Conservation (phyloP, 92 coral and sea anemone genomes). For the Zoanthus sociatus region DNA sequence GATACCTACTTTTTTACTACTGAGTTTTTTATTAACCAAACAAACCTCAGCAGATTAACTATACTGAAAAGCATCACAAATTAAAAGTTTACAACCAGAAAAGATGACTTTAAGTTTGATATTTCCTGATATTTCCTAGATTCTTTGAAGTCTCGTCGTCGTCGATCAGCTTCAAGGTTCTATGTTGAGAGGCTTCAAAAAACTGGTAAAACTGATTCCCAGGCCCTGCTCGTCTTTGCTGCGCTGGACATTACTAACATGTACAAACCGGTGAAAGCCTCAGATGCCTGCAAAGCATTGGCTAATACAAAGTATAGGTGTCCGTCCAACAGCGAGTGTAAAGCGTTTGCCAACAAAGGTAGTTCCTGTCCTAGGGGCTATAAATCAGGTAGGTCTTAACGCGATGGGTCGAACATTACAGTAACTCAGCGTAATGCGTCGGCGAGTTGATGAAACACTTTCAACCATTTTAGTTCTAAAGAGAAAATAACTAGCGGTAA, state of each 20-base stretch:
- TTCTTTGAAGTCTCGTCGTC: conserved; percentile 49
- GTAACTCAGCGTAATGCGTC: too few relatives aligned
- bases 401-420: too few relatives aligned
- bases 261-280: conserved; percentile 64
- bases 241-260: conserved; percentile 61
- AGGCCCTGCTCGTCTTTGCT: conserved; percentile 63
- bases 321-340: conserved; percentile 66
- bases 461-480: too few relatives aligned
- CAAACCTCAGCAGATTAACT: too few relatives aligned
- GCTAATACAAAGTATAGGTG: conserved; percentile 62
- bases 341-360: conserved; percentile 34
- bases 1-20: neutral
- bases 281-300: conserved; percentile 69
- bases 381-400: conserved; percentile 14
- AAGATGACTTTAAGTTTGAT: too few relatives aligned
- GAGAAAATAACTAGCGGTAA: too few relatives aligned
- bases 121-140: neutral
- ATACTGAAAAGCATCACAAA: neutral
- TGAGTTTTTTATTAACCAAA: neutral
- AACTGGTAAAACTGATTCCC: neutral
- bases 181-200: conserved; percentile 70
- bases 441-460: too few relatives aligned
- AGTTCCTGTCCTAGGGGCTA: conserved; percentile 57
- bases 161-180: conserved; percentile 69
- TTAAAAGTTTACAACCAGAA: neutral